Percentiles rank a stretch among this genome's conserved stretches.
phyloP scores from a whole-genome alignment of 1,140 invertebrate species.

The Philopotamus ludificatus region DNA sequence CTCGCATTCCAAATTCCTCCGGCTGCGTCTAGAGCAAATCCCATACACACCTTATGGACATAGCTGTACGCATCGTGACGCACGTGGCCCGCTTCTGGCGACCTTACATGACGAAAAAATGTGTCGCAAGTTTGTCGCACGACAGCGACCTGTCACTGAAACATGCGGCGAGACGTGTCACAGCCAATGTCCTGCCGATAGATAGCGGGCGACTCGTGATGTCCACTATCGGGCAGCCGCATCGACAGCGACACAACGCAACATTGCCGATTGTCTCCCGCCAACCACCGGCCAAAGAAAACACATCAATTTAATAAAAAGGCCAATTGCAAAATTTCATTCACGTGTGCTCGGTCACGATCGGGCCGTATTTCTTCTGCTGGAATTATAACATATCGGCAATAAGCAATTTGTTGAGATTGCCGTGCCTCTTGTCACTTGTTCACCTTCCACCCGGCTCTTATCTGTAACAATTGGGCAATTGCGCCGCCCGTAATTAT shows the following conservation, averaged over 20 bases:
- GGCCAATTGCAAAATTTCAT: slow-evolving; percentile 18
- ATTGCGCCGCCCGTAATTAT: too few relatives aligned
- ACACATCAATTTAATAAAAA: slow-evolving; percentile 7
- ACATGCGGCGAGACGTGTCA: neutral
- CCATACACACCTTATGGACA: too few relatives aligned
- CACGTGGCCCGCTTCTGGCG: too few relatives aligned
- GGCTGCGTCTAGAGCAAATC: too few relatives aligned
- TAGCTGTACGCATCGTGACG: neutral
- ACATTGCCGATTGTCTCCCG: neutral
- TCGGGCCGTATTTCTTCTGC: neutral
- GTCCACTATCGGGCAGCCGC: neutral
- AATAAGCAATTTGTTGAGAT: too few relatives aligned
- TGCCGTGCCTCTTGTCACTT: too few relatives aligned
- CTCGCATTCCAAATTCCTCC: too few relatives aligned
- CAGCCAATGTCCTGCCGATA: neutral
- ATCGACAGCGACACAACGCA: neutral
- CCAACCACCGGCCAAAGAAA: slow-evolving; percentile 15
- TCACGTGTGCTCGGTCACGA: slow-evolving; percentile 23
- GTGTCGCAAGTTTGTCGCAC: neutral
- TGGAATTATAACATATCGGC: neutral
- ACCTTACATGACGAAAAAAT: neutral
- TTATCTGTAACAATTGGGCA: too few relatives aligned
- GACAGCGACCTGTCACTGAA: neutral
- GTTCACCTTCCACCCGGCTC: too few relatives aligned
- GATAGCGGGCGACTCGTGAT: neutral